A percentile compares a stretch with the other conserved stretches of the same genome.
Evolutionary conservation across 1,140 invertebrate genomes (phyloP).

Genomic region (Drosophila azteca): DNA sequence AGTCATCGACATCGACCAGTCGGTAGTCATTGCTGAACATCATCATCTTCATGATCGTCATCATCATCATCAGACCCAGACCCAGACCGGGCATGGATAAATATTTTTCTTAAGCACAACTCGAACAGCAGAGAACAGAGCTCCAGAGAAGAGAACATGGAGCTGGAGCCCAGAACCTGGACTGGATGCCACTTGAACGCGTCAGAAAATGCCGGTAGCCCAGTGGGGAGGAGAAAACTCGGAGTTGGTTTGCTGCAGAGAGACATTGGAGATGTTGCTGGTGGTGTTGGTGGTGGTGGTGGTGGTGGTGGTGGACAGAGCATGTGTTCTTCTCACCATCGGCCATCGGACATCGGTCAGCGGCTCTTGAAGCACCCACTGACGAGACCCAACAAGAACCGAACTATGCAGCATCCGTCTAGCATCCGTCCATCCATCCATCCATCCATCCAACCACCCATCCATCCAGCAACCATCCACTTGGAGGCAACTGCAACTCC

Average conservation of each 20-base stretch:
- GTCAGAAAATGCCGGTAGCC: slow-evolving; percentile 66
- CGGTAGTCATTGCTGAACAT: slow-evolving; percentile 38
- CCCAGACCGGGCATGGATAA: slow-evolving; percentile 62
- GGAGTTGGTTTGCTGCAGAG: not conserved
- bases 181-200: slow-evolving; percentile 61
- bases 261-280: too few species aligned
- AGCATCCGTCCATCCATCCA: slow-evolving; percentile 19
- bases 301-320: slow-evolving; percentile 14
- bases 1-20: slow-evolving; percentile 63
- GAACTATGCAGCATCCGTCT: slow-evolving; percentile 34
- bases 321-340: slow-evolving; percentile 52
- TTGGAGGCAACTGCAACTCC: slow-evolving; percentile 24
- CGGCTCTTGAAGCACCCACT: slow-evolving; percentile 76
- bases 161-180: slow-evolving; percentile 40
- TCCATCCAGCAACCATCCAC: slow-evolving; percentile 25
- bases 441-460: slow-evolving; percentile 18
- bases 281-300: slow-evolving; percentile 6
- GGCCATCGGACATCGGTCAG: slow-evolving; percentile 58
- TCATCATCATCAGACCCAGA: slow-evolving; percentile 9
- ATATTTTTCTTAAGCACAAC: slow-evolving; percentile 70
- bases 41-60: slow-evolving; percentile 38
- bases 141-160: slow-evolving; percentile 42
- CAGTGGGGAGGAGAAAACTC: slow-evolving; percentile 22
- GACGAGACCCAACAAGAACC: slow-evolving; percentile 36
- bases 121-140: slow-evolving; percentile 21